Evolutionary conservation across 2,113 vertebrate genomes (phyloP).

Genomic region (Clarias magur): DNA sequence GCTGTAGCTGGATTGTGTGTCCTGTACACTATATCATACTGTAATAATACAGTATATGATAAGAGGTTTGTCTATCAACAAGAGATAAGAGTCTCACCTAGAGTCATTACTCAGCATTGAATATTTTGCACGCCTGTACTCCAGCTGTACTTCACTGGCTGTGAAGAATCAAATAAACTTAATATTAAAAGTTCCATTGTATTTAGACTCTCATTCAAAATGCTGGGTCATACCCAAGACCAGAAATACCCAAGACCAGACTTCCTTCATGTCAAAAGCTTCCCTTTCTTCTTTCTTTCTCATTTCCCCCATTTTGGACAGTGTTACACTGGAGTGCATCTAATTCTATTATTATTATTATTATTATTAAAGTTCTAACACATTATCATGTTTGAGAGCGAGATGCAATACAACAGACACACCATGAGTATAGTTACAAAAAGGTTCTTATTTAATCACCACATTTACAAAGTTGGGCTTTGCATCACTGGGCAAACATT

Average conservation of each 20-base stretch:
- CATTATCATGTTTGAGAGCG: neutral
- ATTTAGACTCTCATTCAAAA: neutral
- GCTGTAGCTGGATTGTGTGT: neutral
- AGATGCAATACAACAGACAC: conserved; percentile 17
- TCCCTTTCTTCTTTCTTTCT: neutral
- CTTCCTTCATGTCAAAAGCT: neutral
- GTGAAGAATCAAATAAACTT: neutral
- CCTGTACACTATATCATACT: conserved; percentile 7
- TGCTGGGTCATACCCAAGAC: neutral
- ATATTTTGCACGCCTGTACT: neutral
- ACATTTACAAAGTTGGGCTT: conserved; percentile 55
- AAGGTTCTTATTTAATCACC: conserved; percentile 60
- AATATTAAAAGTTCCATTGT: too few relatives aligned
- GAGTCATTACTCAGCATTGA: neutral
- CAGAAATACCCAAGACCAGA: too few relatives aligned
- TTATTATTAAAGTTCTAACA: neutral
- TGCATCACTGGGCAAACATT: conserved; percentile 34
- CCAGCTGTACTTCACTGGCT: neutral
- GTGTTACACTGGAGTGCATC: neutral
- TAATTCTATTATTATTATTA: neutral
- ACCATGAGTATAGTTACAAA: conserved; percentile 43
- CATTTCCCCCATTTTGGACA: neutral
- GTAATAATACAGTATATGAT: neutral
- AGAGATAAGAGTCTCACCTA: neutral
- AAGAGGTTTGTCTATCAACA: neutral